Conservation (phyloP, 2,113 vertebrate species). For the Climacteris rufus region DNA sequence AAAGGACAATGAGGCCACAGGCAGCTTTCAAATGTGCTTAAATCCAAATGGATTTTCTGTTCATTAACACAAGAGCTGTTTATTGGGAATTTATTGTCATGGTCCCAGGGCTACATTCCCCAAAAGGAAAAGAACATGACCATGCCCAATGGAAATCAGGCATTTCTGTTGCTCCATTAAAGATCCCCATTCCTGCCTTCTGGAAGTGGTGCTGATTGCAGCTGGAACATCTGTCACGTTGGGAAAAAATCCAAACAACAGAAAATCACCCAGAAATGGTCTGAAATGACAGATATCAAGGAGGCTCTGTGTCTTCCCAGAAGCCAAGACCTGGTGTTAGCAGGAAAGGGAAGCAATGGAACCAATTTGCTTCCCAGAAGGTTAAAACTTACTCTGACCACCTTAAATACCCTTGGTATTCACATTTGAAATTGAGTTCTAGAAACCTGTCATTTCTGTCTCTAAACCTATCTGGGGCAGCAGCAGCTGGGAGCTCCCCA, state of each 20-base stretch:
- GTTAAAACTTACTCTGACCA: neutral
- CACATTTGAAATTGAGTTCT: neutral
- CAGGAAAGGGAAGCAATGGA: neutral
- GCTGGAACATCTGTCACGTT: neutral
- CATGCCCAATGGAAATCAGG: neutral
- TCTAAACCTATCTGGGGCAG: neutral
- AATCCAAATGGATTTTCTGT: neutral
- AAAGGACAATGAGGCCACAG: neutral
- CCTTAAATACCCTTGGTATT: neutral
- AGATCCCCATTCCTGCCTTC: neutral
- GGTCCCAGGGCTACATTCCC: neutral
- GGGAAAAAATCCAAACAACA: neutral
- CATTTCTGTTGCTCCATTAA: neutral
- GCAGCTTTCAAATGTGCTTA: neutral
- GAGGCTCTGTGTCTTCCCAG: neutral
- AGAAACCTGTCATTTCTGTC: fast-evolving
- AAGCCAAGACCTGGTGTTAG: neutral
- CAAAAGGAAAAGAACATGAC: neutral
- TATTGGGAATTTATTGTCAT: neutral
- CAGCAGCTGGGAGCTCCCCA: neutral
- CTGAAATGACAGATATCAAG: neutral
- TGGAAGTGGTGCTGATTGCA: neutral
- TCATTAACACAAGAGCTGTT: neutral
- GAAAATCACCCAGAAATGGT: neutral
- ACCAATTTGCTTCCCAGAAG: neutral